Base-by-base conservation (phyloP, 2,888 invertebrate species). In the Drosophila conformis region DNA sequence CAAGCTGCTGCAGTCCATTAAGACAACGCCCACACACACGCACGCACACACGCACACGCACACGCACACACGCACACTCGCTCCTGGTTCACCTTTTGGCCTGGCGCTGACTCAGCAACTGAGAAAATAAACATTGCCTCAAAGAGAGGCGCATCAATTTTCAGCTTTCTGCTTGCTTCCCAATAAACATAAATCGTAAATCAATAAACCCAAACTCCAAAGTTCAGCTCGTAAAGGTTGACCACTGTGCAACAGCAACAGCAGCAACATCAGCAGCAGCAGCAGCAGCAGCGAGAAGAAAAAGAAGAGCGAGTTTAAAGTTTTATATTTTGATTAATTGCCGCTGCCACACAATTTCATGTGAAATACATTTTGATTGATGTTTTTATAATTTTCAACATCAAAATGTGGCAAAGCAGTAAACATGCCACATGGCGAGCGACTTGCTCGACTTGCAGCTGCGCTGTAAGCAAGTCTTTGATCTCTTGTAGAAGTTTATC, bases 151-250 rank as follows among this genome's bases (percentile, higher is more conserved):
- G 87, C 85, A 85, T 80, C 89, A 87, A 85, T 85, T 87, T 62
- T 68, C 66, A 72, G 70, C 73, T 72, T 73, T 52, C 51, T 15
- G 7, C 15, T 13, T n/a, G 53, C 36, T 13, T 5, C 46, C 71
- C 82, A 85, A 89, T 83, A 89, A 87, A 85, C 87, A 89, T 74
- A 89, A 80, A 89, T 87, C 87, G 85, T 85, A 89, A 85, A 85
- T 89, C 89, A 85, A 85, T 89, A 87, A 85, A 73, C 64, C 77
- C 77, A 77, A 77, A 87, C 65, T 54, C 27, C 27, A 83, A 73
- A 73, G 83, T 60, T 83, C 73, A 82, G 56, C 58, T 40, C 66
- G 51, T 38, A 64, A 54, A 71, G 57, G 53, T 66, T 72, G 73
- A 51, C 36, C 65, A 57, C 56, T 40, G 40, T 56, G 56, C 56